A percentile compares a stretch with the other conserved stretches of the same genome.
Evolutionary conservation across 2,888 invertebrate genomes (phyloP).

Genomic region (Sabatieria punctata): DNA sequence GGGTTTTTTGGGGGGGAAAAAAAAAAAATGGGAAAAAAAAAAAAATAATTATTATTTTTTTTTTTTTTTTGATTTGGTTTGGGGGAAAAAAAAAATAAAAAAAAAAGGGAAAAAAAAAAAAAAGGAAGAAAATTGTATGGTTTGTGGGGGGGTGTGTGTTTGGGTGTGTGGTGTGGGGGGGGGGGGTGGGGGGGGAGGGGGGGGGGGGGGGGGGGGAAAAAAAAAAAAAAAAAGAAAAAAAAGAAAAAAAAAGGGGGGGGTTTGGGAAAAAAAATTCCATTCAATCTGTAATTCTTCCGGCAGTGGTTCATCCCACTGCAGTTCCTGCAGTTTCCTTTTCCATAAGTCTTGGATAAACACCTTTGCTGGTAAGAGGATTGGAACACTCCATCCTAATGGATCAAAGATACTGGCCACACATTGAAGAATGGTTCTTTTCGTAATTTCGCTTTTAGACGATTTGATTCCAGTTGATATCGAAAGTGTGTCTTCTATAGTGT

Average conservation of each 20-base stretch:
- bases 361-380: constrained; percentile 13
- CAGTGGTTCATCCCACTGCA: constrained; percentile 17
- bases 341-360: constrained; percentile 19
- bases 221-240: background rate
- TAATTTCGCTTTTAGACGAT: background rate
- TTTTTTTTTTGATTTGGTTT: no score
- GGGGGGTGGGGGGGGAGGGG: constrained; percentile 12
- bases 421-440: constrained; percentile 12
- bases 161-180: constrained; percentile 9
- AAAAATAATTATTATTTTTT: no score
- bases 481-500: background rate
- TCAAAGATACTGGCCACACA: constrained; percentile 14
- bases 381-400: constrained; percentile 13
- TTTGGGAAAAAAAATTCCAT: background rate
- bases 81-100: no score
- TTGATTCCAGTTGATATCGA: background rate
- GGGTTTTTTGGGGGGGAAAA: no score
- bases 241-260: background rate
- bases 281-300: constrained; percentile 6
- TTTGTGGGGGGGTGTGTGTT: no score
- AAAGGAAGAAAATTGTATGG: no score
- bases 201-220: background rate
- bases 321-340: constrained; percentile 9
- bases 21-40: no score
- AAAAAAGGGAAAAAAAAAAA: no score